Percentiles rank a stretch among this genome's conserved stretches.
Evolutionary conservation across 2,888 invertebrate species (phyloP).

Genomic region (Bellardia pandia): DNA sequence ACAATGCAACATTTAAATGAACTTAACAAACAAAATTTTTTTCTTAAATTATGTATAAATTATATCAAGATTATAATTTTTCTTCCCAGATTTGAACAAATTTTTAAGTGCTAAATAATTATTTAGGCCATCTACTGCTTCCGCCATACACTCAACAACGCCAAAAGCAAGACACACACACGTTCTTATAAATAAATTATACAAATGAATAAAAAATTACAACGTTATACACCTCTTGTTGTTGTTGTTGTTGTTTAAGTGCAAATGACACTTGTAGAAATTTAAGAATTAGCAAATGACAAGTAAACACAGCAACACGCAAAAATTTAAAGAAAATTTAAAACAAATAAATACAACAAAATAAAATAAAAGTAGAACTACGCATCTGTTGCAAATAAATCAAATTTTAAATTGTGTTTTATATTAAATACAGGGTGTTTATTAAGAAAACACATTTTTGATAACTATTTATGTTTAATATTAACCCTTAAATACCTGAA

Average conservation of each 20-base stretch:
- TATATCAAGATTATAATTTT: not conserved
- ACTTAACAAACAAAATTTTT: not conserved
- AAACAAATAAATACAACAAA: constrained; percentile 30
- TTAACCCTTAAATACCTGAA: no score
- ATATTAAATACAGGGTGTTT: constrained; percentile 48
- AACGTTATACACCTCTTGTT: constrained; percentile 33
- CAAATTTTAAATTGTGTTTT: constrained; percentile 65
- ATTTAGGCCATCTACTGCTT: not conserved
- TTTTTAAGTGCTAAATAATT: constrained; percentile 17
- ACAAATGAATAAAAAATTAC: constrained; percentile 1
- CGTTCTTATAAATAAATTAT: not conserved
- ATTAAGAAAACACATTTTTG: not conserved
- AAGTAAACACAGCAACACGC: constrained; percentile 3
- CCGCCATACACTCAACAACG: constrained; percentile 5
- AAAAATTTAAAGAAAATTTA: constrained; percentile 11
- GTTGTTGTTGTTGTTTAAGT: constrained; percentile 11
- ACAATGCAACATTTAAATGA: constrained; percentile 11
- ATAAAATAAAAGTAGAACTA: not conserved
- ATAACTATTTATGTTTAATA: no score
- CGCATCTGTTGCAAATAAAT: constrained; percentile 71
- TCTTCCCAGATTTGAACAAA: not conserved
- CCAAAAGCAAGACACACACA: not conserved
- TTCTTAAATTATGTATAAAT: not conserved
- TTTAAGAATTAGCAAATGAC: constrained; percentile 27
- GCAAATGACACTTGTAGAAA: constrained; percentile 53